phyloP scores from a whole-genome alignment of 2,113 vertebrate species.

The Telmatochromis brachygnathus region DNA sequence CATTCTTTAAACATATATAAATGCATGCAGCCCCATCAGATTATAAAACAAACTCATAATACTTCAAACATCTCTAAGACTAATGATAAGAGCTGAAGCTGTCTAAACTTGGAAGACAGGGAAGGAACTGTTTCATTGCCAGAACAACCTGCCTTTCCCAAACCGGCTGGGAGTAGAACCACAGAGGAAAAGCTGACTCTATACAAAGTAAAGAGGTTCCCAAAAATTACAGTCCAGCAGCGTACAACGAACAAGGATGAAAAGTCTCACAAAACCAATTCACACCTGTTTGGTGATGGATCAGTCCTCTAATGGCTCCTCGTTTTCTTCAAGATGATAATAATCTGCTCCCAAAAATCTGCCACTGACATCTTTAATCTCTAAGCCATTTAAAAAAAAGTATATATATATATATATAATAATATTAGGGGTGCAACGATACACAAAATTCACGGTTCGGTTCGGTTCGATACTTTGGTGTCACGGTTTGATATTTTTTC shows the following conservation, averaged over 20 bases:
- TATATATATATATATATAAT: not conserved
- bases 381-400: not conserved
- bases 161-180: not conserved
- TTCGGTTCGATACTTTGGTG: too few relatives aligned
- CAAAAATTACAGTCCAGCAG: not conserved
- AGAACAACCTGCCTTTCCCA: not conserved
- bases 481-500: too few relatives aligned
- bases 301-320: not conserved
- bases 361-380: not conserved
- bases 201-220: not conserved
- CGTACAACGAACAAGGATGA: not conserved
- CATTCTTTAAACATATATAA: not conserved
- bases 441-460: too few relatives aligned
- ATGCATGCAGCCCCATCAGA: not conserved
- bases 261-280: not conserved
- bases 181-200: not conserved
- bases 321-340: not conserved
- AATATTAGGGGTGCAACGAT: too few relatives aligned
- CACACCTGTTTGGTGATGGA: not conserved
- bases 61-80: not conserved
- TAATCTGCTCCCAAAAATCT: not conserved
- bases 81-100: not conserved
- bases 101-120: not conserved
- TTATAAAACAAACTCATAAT: not conserved
- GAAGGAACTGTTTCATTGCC: not conserved